Evolutionary conservation across 2,888 invertebrate species (phyloP).

Genomic region (Cheilosia impressa): DNA sequence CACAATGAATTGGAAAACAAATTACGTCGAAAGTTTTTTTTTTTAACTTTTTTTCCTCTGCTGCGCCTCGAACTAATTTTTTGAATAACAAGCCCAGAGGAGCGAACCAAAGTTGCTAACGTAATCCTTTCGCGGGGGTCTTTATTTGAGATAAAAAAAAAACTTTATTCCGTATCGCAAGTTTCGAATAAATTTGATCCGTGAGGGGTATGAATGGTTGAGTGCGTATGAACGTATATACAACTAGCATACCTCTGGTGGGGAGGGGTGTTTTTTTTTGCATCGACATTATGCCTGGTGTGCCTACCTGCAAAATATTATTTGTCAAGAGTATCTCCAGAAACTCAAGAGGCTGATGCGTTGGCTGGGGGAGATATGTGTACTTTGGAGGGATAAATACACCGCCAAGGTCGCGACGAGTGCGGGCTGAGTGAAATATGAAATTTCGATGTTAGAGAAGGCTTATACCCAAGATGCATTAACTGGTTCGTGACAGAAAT

Average conservation of each 20-base stretch:
- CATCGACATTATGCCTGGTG: slow-evolving; percentile 7
- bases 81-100: slow-evolving; percentile 35
- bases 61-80: slow-evolving; percentile 49
- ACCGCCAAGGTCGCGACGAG: not conserved
- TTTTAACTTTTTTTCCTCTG: slow-evolving; percentile 2
- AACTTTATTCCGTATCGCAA: slow-evolving; percentile 50
- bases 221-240: slow-evolving; percentile 15
- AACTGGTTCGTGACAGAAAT: slow-evolving; percentile 9
- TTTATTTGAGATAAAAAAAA: not conserved
- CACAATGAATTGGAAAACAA: slow-evolving; percentile 55
- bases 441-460: not conserved
- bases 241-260: not conserved
- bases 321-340: slow-evolving; percentile 35
- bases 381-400: slow-evolving; percentile 5
- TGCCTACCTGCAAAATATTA: slow-evolving; percentile 1
- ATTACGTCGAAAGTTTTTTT: slow-evolving; percentile 30
- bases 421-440: not conserved
- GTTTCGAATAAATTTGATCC: slow-evolving; percentile 56
- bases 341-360: slow-evolving; percentile 35
- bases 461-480: slow-evolving; percentile 15
- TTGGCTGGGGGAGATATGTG: slow-evolving; percentile 12
- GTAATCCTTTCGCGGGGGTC: slow-evolving; percentile 36
- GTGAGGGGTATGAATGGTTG: slow-evolving; percentile 35
- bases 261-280: slow-evolving; percentile 15
- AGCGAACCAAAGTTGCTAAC: slow-evolving; percentile 24